phyloP scores from a whole-genome alignment of 2,797 vertebrate genomes.

The Cryptoblepharus egeriae region DNA sequence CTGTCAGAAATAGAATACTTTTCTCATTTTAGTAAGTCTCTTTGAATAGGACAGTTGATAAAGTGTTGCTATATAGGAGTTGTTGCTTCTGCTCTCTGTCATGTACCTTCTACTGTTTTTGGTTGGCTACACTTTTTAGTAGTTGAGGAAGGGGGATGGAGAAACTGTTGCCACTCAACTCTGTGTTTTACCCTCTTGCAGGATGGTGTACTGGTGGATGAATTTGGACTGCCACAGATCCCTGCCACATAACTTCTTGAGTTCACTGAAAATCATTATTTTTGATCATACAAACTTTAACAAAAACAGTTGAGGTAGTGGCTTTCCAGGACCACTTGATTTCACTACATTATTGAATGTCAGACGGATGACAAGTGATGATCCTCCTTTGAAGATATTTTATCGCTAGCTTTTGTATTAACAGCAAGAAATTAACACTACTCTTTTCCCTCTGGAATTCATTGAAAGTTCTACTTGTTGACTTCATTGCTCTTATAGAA shows the following conservation, averaged over 20 bases:
- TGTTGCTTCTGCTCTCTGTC: not conserved
- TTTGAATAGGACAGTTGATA: too few relatives aligned
- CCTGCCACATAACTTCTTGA: conserved; percentile 87
- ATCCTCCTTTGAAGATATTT: conserved; percentile 68
- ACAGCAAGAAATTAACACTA: conserved; percentile 32
- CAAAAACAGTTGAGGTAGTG: conserved; percentile 72
- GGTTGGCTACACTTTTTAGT: not conserved
- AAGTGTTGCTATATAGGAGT: not conserved
- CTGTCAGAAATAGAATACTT: not conserved
- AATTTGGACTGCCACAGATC: conserved; percentile 97
- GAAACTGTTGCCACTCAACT: not conserved
- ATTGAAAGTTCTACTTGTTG: conserved; percentile 57
- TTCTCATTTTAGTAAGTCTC: not conserved
- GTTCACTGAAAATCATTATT: conserved; percentile 48
- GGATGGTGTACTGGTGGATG: conserved; percentile 97
- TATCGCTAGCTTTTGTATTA: conserved; percentile 72
- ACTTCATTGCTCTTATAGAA: conserved; percentile 51
- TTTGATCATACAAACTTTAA: conserved; percentile 61
- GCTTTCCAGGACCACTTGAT: conserved; percentile 77
- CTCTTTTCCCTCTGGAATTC: conserved; percentile 43
- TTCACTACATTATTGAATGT: conserved; percentile 71
- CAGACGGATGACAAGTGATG: conserved; percentile 46
- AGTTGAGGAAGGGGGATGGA: not conserved
- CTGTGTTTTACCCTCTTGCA: conserved; percentile 61
- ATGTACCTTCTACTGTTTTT: not conserved